Conservation (phyloP, 1,140 invertebrate genomes). For the Heliothis virescens region DNA sequence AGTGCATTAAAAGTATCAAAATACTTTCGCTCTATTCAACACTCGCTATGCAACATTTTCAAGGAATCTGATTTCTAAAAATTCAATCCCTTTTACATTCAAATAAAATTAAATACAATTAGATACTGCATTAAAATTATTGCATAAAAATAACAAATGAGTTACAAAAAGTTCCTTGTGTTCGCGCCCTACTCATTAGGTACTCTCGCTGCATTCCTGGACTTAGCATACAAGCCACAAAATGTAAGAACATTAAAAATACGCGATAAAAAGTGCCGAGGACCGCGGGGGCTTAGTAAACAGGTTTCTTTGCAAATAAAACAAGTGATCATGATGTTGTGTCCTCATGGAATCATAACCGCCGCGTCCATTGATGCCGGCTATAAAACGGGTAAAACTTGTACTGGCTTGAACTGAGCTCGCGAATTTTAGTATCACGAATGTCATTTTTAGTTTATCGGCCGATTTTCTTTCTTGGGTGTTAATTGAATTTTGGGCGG, state of each 20-base stretch:
- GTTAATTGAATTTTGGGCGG: not conserved
- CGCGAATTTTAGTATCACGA: conserved; percentile 25
- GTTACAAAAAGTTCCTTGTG: conserved; percentile 1
- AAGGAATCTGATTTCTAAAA: too few species aligned
- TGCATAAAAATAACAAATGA: not conserved
- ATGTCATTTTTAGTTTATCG: conserved; percentile 32
- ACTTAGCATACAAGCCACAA: conserved; percentile 32
- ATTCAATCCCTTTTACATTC: too few species aligned
- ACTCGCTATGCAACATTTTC: too few species aligned
- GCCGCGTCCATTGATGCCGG: conserved; percentile 73
- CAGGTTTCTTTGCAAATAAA: conserved; percentile 74
- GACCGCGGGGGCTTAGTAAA: conserved; percentile 53
- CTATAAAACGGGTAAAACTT: conserved; percentile 52
- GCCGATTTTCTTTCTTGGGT: not conserved
- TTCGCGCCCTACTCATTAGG: conserved; percentile 13
- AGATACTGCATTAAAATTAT: too few species aligned
- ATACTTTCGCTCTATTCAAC: too few species aligned
- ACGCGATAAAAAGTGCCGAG: conserved; percentile 38
- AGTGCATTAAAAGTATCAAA: too few species aligned
- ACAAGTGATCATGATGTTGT: conserved; percentile 65
- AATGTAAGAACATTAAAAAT: conserved; percentile 45
- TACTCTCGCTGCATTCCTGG: conserved; percentile 5
- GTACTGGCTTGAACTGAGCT: conserved; percentile 44
- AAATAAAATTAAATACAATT: too few species aligned
- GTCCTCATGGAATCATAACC: conserved; percentile 65